phyloP scores from a whole-genome alignment of 2,113 vertebrate species.

The Eira barbara region DNA sequence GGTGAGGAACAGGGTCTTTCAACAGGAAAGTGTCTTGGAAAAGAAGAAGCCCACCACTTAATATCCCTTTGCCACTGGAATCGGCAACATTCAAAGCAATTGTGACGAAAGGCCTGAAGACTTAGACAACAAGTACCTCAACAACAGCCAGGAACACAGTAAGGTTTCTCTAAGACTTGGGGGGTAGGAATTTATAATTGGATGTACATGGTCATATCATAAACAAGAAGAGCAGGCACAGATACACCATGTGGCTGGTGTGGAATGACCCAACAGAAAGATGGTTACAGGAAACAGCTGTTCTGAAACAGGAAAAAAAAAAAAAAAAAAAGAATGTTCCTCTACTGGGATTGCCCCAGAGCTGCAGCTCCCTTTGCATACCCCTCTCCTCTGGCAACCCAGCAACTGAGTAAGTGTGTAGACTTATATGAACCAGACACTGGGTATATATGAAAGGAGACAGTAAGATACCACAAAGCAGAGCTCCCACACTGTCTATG shows the following conservation, averaged over 20 bases:
- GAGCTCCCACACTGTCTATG: neutral
- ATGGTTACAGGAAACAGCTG: neutral
- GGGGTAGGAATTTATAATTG: neutral
- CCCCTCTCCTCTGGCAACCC: neutral
- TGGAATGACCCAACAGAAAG: neutral
- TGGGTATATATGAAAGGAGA: neutral
- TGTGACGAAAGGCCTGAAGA: neutral
- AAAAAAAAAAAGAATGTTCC: neutral
- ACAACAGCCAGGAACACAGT: neutral
- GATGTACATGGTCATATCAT: neutral
- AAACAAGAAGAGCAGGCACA: neutral
- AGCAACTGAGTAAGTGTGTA: neutral
- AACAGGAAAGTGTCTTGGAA: neutral
- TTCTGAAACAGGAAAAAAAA: neutral
- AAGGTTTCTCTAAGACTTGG: neutral
- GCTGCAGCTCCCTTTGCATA: neutral
- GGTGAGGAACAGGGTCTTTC: neutral
- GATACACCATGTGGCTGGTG: neutral
- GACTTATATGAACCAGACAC: neutral
- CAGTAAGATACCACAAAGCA: neutral
- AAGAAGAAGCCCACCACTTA: neutral
- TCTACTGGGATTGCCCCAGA: neutral
- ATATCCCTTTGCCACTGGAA: neutral
- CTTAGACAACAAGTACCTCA: neutral
- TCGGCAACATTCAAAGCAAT: neutral